Evolutionary conservation across 2,888 invertebrate species (phyloP), one percentile per base, ranked within the genome.

Genomic region (Dascillus cervinus): DNA sequence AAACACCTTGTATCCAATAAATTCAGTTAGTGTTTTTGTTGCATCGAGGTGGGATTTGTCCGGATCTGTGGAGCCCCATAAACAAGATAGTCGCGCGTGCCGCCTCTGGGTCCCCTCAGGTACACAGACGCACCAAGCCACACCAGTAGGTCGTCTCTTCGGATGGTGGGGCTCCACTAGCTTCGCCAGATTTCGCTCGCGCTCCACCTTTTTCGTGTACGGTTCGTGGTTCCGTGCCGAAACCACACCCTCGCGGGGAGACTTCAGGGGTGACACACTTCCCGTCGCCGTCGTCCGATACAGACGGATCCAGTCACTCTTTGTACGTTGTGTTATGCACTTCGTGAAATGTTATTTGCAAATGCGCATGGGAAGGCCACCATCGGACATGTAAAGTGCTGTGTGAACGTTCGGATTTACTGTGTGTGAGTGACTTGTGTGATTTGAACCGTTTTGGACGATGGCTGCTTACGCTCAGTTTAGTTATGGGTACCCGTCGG

Each of bases 401-500:
- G 36, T 46, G 53, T 50, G 53, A 36, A 41, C 46, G 44, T 43
- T 32, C 39, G 46, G 33, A 46, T 49, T 45, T 39, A 36, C 45
- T 39, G 45, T 50, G 50, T 44, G 55, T 53, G 55, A 29, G 34
- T 41, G 41, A 37, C 29, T 17, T 34, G n/a, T n/a, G n/a, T n/a
- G n/a, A n/a, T n/a, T n/a, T n/a, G 37, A 27, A 28, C 29, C 32
- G 14, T 13, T 19, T 34, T 26, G 26, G 32, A 35, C 34, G 37
- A 76, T 77, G 77, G 77, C 89, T 66, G 85, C 88, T 57, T 90
- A 90, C 71, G 79, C 89, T 64, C 89, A 90, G 72, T 89, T 89
- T 71, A 88, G 89, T 73, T 90, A 89, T 69, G 77, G 85, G 58
- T 89, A 89, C 75, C 85, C 87, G 76, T 77, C 89, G 76, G 85